Percentiles rank a stretch among this genome's conserved stretches.
These are phyloP conservation scores for Trichopria drosophilae DNA, from an alignment of 2,888 invertebrate species.

Conservation along the genomic window DNA sequence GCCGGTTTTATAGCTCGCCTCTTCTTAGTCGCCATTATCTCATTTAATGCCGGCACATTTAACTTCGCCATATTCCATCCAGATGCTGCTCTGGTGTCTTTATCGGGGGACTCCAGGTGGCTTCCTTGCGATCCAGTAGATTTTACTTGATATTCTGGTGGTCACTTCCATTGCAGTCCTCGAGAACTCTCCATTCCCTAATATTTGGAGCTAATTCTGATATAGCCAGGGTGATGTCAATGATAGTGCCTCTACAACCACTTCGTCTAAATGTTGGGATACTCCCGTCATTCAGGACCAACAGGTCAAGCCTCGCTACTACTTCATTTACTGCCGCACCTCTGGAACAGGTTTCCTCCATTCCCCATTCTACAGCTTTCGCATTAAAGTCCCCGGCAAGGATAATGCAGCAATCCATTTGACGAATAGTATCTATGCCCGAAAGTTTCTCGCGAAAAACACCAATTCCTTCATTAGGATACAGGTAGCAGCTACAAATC, in stretches of 20 bases:
- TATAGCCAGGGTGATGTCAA: conserved; percentile 37
- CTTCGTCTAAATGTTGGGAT: too few relatives aligned
- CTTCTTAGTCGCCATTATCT: not conserved
- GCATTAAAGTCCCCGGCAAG: conserved; percentile 33
- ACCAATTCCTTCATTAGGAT: conserved; percentile 25
- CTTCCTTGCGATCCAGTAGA: not conserved
- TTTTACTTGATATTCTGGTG: conserved; percentile 24
- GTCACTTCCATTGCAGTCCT: conserved; percentile 28
- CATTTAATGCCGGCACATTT: too few relatives aligned
- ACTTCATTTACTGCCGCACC: conserved; percentile 30
- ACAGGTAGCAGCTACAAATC: conserved; percentile 28
- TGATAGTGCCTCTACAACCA: too few relatives aligned
- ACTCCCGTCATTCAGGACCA: conserved; percentile 29
- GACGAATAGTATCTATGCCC: conserved; percentile 9
- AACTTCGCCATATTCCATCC: conserved; percentile 8
- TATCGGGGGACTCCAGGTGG: too few relatives aligned
- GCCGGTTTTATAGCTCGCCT: not conserved
- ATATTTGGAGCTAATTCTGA: conserved; percentile 21
- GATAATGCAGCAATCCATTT: too few relatives aligned
- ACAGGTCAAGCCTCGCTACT: conserved; percentile 26
- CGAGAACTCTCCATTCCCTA: conserved; percentile 18
- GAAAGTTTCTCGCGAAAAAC: conserved; percentile 22
- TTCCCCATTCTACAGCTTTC: conserved; percentile 36
- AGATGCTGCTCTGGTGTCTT: too few relatives aligned
- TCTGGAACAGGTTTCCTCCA: conserved; percentile 28